Base-by-base conservation (phyloP, 2,113 vertebrate species). In the Pavo muticus region DNA sequence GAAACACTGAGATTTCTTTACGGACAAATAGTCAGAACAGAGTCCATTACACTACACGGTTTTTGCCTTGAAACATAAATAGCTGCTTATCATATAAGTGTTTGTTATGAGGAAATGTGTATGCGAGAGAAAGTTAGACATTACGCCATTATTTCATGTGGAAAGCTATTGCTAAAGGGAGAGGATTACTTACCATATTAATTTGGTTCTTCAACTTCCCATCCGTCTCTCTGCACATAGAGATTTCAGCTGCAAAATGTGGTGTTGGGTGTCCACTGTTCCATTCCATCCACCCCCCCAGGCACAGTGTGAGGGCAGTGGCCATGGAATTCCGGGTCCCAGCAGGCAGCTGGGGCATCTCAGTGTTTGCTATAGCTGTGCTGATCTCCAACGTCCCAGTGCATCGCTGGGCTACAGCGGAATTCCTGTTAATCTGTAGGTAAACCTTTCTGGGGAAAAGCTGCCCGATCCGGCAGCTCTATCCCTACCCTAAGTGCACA, bases 131-230 rank as follows among this genome's bases (percentile, higher is more conserved):
- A 95, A 97, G 93, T 83, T 90, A 95, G 97, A 96, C 94, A 93
- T 94, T 95, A 96, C 97, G 92, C 96, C 97, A 96, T 95, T 95
- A 94, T 95, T 97, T 97, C 97, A 97, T 94, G 95, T 97, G 96
- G 95, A 94, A 98, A 98, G 95, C 94, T 93, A 95, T 86, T 89
- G 97, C 96, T 96, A 88, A 96, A 95, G 94, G 94, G 94, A 95
- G 79, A 91, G 96, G 94, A 97, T 97, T 97, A 96, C 96, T 97
- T 87, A 97, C 95, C 95, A 65, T 95, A 96, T 97, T 97, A 97
- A 96, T 96, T 97, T 94, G 95, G 85, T 95, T 97, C 94, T 96
- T 94, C 96, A 94, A 95, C 92, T 93, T 87, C 91, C 78, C 45
- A 23, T 83, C 82, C 30, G 20, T 92, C 95, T 96, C 91, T 86